Percentiles rank a stretch among this genome's conserved stretches.
These are phyloP conservation scores for Bathynomus jamesi DNA, from an alignment of 1,140 invertebrate genomes.

Conservation along the genomic window DNA sequence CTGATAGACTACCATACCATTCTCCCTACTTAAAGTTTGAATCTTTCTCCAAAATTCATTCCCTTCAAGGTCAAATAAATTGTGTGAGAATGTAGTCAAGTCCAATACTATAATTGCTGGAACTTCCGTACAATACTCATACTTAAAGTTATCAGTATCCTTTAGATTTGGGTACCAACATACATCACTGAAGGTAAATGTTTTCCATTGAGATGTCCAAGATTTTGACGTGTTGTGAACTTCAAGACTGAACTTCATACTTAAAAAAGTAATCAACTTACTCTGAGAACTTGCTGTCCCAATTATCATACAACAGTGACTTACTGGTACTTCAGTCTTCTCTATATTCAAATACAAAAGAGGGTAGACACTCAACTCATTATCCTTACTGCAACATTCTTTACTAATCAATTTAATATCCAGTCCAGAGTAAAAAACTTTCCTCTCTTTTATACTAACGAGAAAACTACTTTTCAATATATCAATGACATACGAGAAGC, in stretches of 20 bases:
- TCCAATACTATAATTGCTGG: background rate
- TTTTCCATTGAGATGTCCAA: background rate
- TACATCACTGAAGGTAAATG: background rate
- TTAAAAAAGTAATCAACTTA: background rate
- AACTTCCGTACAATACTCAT: background rate
- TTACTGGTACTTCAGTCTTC: too few relatives aligned
- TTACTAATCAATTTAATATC: too few relatives aligned
- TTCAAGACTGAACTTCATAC: background rate
- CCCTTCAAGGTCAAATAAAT: conserved; percentile 2
- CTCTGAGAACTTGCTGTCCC: too few relatives aligned
- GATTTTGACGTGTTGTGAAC: background rate
- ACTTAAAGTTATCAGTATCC: background rate
- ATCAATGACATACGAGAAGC: background rate
- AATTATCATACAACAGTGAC: too few relatives aligned
- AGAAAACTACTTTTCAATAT: background rate
- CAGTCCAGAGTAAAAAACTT: background rate
- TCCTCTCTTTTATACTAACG: background rate
- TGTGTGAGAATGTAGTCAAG: background rate
- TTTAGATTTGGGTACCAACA: background rate
- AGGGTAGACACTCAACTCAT: too few relatives aligned
- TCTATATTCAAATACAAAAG: too few relatives aligned
- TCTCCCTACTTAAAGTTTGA: background rate
- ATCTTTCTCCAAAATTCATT: conserved; percentile 15
- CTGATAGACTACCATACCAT: conserved; percentile 5
- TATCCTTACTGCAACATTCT: too few relatives aligned